These are phyloP conservation scores for Scolopax mira DNA, from an alignment of 2,113 vertebrate genomes.

Conservation along the genomic window DNA sequence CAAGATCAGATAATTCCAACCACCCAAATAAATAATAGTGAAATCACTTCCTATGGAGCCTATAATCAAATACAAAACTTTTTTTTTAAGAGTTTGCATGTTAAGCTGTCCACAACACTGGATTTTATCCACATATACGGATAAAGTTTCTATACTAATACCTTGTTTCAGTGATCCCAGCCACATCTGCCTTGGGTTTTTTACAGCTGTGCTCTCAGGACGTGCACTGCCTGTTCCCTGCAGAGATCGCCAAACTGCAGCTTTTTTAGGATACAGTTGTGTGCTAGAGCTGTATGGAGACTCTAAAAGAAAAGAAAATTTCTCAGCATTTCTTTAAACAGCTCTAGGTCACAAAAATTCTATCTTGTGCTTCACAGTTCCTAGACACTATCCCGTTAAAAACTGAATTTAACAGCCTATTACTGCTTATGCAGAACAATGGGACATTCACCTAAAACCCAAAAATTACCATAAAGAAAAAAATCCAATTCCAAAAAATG, in stretches of 20 bases:
- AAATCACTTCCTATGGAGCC: background rate
- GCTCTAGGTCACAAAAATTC: background rate
- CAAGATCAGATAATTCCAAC: slow-evolving; percentile 4
- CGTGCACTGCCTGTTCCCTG: slow-evolving; percentile 59
- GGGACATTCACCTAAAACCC: background rate
- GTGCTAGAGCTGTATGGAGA: slow-evolving; percentile 87
- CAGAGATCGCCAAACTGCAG: slow-evolving; percentile 75
- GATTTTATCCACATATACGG: background rate
- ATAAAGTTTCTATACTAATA: background rate
- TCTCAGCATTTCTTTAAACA: background rate
- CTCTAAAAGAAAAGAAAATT: slow-evolving; percentile 64
- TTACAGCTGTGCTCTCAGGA: slow-evolving; percentile 57
- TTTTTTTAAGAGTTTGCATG: background rate
- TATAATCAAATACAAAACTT: background rate
- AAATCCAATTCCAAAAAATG: background rate
- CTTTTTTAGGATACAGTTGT: slow-evolving; percentile 75
- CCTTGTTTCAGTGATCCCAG: slow-evolving; percentile 82
- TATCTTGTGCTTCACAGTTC: background rate
- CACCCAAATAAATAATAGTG: background rate
- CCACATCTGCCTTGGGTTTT: slow-evolving; percentile 73
- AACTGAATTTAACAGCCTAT: background rate
- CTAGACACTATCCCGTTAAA: background rate
- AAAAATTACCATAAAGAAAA: background rate
- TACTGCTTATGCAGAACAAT: background rate
- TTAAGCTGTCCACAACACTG: background rate